Evolutionary conservation across 2,888 invertebrate genomes (phyloP).

Genomic region (Lepidochrysops patricia): DNA sequence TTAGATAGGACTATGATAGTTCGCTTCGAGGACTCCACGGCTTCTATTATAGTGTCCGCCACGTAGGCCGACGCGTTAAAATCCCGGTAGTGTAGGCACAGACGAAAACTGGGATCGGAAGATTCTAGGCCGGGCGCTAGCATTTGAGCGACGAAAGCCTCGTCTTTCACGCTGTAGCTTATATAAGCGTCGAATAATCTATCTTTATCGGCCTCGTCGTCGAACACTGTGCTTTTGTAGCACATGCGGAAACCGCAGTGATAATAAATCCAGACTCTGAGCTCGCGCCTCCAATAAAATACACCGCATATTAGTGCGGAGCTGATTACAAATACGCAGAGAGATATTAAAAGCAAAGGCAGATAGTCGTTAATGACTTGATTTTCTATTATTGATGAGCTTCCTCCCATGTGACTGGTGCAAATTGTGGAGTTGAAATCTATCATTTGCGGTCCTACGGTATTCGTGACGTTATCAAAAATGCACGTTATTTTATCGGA

Average conservation of each 20-base stretch:
- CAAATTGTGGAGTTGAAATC: conserved; percentile 88
- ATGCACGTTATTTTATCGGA: conserved; percentile 84
- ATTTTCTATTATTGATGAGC: conserved; percentile 81
- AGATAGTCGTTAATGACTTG: conserved; percentile 88
- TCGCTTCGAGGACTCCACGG: conserved; percentile 91
- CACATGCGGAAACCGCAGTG: conserved; percentile 90
- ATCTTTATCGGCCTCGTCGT: conserved; percentile 87
- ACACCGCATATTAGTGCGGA: conserved; percentile 84
- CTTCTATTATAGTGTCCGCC: conserved; percentile 93
- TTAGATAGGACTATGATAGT: conserved; percentile 93
- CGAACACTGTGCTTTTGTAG: conserved; percentile 86
- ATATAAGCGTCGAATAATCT: conserved; percentile 96
- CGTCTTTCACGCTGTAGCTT: conserved; percentile 94
- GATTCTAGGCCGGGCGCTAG: conserved; percentile 90
- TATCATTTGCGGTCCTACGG: conserved; percentile 79
- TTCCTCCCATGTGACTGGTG: conserved; percentile 81
- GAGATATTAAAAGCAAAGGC: conserved; percentile 84
- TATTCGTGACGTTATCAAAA: conserved; percentile 82
- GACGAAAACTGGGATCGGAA: conserved; percentile 85
- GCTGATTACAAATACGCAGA: conserved; percentile 84
- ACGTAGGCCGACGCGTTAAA: conserved; percentile 91
- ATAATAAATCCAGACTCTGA: conserved; percentile 90
- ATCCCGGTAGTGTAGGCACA: conserved; percentile 94
- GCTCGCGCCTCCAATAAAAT: conserved; percentile 86
- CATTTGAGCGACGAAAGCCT: conserved; percentile 91